phyloP scores from a whole-genome alignment of 2,888 invertebrate species.

The Spodoptera picta region DNA sequence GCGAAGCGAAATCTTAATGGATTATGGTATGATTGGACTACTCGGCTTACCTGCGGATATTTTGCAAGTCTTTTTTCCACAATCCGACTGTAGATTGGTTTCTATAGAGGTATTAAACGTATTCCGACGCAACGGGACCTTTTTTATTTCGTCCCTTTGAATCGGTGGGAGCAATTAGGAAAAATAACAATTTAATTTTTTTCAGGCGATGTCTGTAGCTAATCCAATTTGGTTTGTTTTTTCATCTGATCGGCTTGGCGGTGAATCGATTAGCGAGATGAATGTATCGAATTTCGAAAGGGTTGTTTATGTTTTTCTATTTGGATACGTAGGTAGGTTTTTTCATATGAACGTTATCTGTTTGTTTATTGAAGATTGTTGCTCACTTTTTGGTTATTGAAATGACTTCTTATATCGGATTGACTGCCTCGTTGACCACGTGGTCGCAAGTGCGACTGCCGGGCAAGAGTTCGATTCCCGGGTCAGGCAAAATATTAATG shows the following conservation, averaged over 20 bases:
- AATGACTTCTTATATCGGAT: too few species aligned
- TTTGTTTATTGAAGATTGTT: background rate
- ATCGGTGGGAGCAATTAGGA: slow-evolving; percentile 72
- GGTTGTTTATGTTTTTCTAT: slow-evolving; percentile 39
- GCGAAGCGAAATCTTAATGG: slow-evolving; percentile 87
- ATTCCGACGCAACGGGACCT: slow-evolving; percentile 56
- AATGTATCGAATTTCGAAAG: slow-evolving; percentile 64
- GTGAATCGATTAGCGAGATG: slow-evolving; percentile 66
- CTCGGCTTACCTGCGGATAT: slow-evolving; percentile 80
- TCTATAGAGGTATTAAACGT: slow-evolving; percentile 73
- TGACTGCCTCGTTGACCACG: too few species aligned
- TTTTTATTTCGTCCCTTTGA: slow-evolving; percentile 64
- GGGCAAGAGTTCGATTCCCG: too few species aligned
- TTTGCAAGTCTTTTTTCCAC: slow-evolving; percentile 68
- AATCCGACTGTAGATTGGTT: slow-evolving; percentile 67
- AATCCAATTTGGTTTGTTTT: slow-evolving; percentile 63
- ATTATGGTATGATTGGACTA: slow-evolving; percentile 86
- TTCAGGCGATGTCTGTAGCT: slow-evolving; percentile 56
- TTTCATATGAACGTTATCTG: slow-evolving; percentile 14
- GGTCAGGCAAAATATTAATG: too few species aligned
- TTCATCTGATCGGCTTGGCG: slow-evolving; percentile 56
- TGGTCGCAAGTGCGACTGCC: too few species aligned
- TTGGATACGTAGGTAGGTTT: slow-evolving; percentile 5
- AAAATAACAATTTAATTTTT: slow-evolving; percentile 75
- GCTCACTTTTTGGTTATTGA: too few species aligned